Base-by-base conservation (phyloP, 2,888 invertebrate species). In the Tridacna crocea region DNA sequence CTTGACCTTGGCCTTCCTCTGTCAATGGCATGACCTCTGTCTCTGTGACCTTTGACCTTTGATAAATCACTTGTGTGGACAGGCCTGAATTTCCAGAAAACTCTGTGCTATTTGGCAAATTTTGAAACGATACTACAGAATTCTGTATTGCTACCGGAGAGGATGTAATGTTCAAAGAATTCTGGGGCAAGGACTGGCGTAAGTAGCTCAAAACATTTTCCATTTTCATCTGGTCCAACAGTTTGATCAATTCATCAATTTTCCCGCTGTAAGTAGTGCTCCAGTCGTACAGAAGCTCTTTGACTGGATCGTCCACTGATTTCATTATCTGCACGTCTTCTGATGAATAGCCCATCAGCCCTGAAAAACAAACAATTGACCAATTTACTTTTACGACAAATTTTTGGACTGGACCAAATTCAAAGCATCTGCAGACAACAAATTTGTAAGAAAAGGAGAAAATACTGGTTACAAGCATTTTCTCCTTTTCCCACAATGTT, bases 271-370 rank as follows among this genome's bases (percentile, higher is more conserved):
- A 60, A 0, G 80, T 84, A 24, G 73, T 85, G 27, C 81, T 82
- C 87, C 88, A 89, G 51, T 87, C 87, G 19, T 76, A 66, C 15
- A 91, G 72, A 2, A 91, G 80, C 46, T 79, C 66, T 66, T 84
- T 74, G 12, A 87, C 85, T 12, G 91, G 91, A 26, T 89, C 82
- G 12, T 77, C 68, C 13, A 74, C 61, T 22, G 86, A 82, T 65
- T 88, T 87, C 27, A 87, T 89, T 3, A 89, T 63, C 12, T 63
- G 26, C 4, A 90, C 89, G 15, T 88, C 78, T 26, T 88, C 84
- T 8, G 61, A 15, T 26, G 85, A 84, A 48, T 88, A 83, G 36
- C 89, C 91, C 58, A 89, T 82, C 13, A 83, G 36, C 15, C 87
- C 91, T 91, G 55, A 55, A 3, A 55, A 55, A 19, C 19, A 15